Evolutionary conservation across 2,797 vertebrate species (phyloP).

Genomic region (Hozukius guyotensis): DNA sequence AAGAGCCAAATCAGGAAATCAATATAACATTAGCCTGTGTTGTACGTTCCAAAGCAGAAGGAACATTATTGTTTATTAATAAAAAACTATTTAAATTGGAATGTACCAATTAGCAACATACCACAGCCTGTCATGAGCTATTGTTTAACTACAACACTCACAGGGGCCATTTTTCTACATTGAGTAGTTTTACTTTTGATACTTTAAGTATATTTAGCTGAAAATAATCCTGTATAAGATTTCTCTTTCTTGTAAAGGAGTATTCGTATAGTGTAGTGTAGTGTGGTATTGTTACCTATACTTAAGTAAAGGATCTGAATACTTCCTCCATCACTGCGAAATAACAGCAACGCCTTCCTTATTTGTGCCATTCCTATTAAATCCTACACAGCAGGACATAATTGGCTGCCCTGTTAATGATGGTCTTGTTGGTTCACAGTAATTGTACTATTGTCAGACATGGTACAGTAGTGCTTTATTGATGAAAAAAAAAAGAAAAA

Average conservation of each 20-base stretch:
- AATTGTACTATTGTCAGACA: neutral
- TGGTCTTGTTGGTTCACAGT: neutral
- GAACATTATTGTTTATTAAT: no score
- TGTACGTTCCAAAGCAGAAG: no score
- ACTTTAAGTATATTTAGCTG: neutral
- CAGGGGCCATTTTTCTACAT: neutral
- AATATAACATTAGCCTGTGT: no score
- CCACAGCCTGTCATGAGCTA: no score
- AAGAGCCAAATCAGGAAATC: no score
- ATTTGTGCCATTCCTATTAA: neutral
- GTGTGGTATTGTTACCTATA: neutral
- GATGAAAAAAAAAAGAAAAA: neutral
- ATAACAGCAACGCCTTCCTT: neutral
- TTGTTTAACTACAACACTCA: neutral
- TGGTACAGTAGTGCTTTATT: neutral
- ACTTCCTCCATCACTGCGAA: no score
- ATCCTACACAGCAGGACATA: neutral
- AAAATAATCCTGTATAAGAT: neutral
- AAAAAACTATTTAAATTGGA: no score
- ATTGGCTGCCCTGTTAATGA: constrained; percentile 3
- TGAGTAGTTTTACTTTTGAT: neutral
- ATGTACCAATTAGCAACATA: no score
- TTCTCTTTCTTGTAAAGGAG: no score
- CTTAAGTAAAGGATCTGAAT: neutral
- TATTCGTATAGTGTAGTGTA: neutral